phyloP scores from a whole-genome alignment of 2,113 vertebrate species.

The Himantopus leucocephalus region DNA sequence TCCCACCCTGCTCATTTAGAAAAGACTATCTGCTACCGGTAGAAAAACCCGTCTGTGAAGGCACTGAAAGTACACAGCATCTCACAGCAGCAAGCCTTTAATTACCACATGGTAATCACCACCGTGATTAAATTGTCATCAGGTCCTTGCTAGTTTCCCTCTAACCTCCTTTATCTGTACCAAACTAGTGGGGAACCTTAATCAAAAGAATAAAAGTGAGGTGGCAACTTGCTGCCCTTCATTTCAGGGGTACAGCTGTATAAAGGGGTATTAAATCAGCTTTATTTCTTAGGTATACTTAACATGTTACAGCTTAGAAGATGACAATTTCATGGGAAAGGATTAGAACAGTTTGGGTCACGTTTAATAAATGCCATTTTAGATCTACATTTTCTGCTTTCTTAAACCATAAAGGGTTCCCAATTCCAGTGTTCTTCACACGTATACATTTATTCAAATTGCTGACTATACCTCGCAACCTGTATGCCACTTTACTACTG shows the following conservation, averaged over 20 bases:
- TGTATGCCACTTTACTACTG: not conserved
- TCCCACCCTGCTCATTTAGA: not conserved
- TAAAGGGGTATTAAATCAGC: not conserved
- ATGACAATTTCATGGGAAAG: not conserved
- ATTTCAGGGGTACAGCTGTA: not conserved
- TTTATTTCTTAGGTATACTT: not conserved
- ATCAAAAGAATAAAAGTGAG: not conserved
- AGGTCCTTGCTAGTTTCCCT: not conserved
- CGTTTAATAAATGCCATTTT: not conserved
- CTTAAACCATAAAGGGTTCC: not conserved
- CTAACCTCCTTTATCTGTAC: not conserved
- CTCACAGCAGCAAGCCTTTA: not conserved
- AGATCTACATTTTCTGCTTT: not conserved
- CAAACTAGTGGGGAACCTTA: not conserved
- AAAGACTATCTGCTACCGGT: not conserved
- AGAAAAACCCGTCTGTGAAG: not conserved
- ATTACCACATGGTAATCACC: constrained; percentile 2
- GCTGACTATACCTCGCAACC: not conserved
- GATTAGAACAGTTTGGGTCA: not conserved
- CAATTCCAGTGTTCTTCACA: not conserved
- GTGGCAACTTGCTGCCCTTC: not conserved
- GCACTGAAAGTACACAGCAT: not conserved
- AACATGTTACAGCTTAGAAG: not conserved
- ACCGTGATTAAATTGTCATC: not conserved
- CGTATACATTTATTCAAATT: not conserved